Evolutionary conservation across 1,140 invertebrate genomes (phyloP), one percentile per base, ranked within the genome.

Genomic region (Maniola jurtina): DNA sequence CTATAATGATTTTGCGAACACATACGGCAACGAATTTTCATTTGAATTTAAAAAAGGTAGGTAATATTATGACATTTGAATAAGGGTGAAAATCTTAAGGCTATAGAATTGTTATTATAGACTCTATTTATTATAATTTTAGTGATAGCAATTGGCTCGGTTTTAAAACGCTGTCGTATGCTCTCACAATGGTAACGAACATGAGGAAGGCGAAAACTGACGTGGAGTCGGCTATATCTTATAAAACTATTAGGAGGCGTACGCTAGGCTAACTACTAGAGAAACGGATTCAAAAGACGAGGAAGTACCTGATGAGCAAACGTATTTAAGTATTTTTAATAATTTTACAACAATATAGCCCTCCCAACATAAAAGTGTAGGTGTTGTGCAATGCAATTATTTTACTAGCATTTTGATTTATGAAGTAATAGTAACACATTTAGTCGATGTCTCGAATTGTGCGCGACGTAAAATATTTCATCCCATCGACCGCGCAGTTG

Each of bases 351-450:
- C 64, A 75, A 77, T 76, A 76, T 77, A 84, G 80, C 81, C 78
- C 67, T 66, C 67, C 73, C 77, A 77, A 79, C 77, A 61, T 66
- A 48, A 70, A 76, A 81, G 66, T 75, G 73, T 76, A 78, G 78
- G 83, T 84, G 79, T 80, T 77, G 78, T 84, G 81, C 76, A 77
- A 75, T 80, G 66, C 71, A 69, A 73, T 73, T 68, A 70, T 79
- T 70, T 79, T 54, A 81, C 77, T 81, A 86, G 76, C 80, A 71
- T 77, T 80, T 80, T 81, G 81, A 85, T 78, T 77, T 85, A 83
- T 83, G 81, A 81, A 84, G 81, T 83, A 88, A 84, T 86, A 86
- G 84, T 87, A 86, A 88, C 84, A 86, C 84, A 89, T 87, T 88
- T 89, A 89, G 77, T 89, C 88, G 86, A 90, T 90, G 88, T 88